Conservation (phyloP, 2,888 invertebrate genomes). For the Chrysolina haemoptera region DNA sequence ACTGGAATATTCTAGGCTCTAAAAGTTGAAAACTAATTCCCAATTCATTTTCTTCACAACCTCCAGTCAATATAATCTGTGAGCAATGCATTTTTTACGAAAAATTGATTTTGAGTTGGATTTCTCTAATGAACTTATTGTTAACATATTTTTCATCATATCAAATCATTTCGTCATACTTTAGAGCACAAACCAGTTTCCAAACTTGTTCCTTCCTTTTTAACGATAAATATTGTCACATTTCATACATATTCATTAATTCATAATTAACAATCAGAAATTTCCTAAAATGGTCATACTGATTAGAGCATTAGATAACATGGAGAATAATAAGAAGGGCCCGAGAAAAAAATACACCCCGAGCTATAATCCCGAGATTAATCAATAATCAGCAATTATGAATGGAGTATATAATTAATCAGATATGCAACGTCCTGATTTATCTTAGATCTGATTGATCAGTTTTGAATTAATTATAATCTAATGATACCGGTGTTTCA, state of each 20-base stretch:
- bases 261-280: not conserved
- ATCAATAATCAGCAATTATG: conserved; percentile 43
- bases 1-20: conserved; percentile 46
- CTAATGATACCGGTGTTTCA: conserved; percentile 37
- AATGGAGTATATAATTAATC: conserved; percentile 40
- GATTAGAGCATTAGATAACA: conserved; percentile 15
- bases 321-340: conserved; percentile 27
- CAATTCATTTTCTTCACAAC: conserved; percentile 44
- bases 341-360: conserved; percentile 32
- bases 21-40: conserved; percentile 49
- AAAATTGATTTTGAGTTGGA: not conserved
- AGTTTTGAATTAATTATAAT: conserved; percentile 44
- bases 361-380: conserved; percentile 42
- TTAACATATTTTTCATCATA: too few relatives aligned
- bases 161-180: too few relatives aligned
- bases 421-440: conserved; percentile 38
- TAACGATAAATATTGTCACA: not conserved
- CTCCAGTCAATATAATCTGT: conserved; percentile 45
- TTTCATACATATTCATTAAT: conserved; percentile 7
- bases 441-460: conserved; percentile 46
- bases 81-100: not conserved
- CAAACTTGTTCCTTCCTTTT: not conserved
- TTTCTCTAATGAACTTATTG: too few relatives aligned
- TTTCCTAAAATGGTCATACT: conserved; percentile 1
- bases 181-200: not conserved